phyloP scores from a whole-genome alignment of 2,797 vertebrate species.

The Malacoraja senta region DNA sequence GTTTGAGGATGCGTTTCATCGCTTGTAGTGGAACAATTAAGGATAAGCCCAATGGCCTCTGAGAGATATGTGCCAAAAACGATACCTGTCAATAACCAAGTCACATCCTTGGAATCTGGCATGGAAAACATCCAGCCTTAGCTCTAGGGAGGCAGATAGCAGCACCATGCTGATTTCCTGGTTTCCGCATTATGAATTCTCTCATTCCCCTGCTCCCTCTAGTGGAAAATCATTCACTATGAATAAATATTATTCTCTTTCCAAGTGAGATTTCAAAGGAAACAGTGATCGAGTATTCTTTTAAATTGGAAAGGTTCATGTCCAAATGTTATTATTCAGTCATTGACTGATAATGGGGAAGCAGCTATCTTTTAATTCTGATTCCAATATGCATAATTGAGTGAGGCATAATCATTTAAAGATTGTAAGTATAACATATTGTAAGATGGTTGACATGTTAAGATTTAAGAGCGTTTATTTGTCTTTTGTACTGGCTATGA shows the following conservation, averaged over 20 bases:
- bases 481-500: no score
- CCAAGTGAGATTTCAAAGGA: background rate
- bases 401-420: background rate
- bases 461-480: no score
- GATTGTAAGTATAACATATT: background rate
- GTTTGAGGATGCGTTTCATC: no score
- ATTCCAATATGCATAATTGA: background rate
- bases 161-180: background rate
- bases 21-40: background rate
- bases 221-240: background rate
- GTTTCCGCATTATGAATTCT: background rate
- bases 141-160: background rate
- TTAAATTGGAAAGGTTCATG: background rate
- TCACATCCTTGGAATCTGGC: background rate
- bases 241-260: background rate
- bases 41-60: no score
- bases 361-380: background rate
- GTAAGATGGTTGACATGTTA: background rate
- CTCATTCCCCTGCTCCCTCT: slow-evolving; percentile 12
- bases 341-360: background rate
- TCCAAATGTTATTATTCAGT: background rate
- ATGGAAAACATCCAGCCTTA: background rate
- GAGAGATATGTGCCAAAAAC: background rate
- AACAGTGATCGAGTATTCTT: background rate
- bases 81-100: background rate